Evolutionary conservation across 2,888 invertebrate genomes (phyloP).

Genomic region (Leptopilina myrica): DNA sequence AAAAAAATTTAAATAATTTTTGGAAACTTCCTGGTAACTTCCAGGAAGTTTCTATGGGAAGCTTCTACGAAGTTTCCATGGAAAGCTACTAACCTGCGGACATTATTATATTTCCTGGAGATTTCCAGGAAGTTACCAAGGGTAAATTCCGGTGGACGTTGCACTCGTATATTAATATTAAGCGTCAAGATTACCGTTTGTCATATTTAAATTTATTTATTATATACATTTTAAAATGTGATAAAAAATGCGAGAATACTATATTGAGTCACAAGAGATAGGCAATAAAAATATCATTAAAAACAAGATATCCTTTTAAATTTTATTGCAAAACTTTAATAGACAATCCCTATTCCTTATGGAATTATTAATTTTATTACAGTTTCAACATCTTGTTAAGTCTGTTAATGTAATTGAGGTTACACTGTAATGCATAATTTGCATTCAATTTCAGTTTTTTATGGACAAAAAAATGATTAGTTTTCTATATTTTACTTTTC

Average conservation of each 20-base stretch:
- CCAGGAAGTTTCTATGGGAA: too few relatives aligned
- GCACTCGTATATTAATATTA: too few relatives aligned
- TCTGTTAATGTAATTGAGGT: too few relatives aligned
- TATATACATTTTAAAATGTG: background rate
- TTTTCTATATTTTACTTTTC: too few relatives aligned
- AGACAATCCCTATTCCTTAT: constrained; percentile 17
- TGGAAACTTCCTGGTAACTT: too few relatives aligned
- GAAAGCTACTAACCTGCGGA: too few relatives aligned
- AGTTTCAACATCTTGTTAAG: constrained; percentile 2
- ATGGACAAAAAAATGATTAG: background rate
- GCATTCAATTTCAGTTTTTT: background rate
- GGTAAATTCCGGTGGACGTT: too few relatives aligned
- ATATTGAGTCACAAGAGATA: too few relatives aligned
- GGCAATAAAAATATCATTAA: constrained; percentile 21
- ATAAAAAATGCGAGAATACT: background rate
- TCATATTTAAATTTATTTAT: background rate
- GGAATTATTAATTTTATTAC: constrained; percentile 24
- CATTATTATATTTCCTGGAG: too few relatives aligned
- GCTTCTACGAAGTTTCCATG: too few relatives aligned
- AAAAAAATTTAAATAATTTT: too few relatives aligned
- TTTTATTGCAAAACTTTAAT: background rate
- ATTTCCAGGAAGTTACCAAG: too few relatives aligned
- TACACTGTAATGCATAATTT: background rate
- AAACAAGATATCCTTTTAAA: constrained; percentile 32
- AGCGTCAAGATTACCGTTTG: background rate